These are phyloP conservation scores for Phaenicophaeus curvirostris DNA, from an alignment of 2,797 vertebrate species.

Conservation along the genomic window DNA sequence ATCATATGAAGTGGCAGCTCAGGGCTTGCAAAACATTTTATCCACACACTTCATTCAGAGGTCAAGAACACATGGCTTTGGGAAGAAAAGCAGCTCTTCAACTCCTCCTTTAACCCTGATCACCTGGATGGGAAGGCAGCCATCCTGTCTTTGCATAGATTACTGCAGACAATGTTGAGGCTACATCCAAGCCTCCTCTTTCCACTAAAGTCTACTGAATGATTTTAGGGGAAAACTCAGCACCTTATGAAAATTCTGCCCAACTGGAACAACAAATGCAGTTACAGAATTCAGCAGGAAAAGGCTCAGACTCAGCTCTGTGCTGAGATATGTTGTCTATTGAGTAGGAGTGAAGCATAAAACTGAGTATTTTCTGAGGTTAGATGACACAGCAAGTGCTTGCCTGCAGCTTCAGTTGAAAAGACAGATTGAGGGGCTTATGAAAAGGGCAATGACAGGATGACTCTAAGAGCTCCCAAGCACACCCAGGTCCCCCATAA, in stretches of 20 bases:
- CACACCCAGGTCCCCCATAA: background rate
- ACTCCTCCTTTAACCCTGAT: background rate
- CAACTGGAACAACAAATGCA: background rate
- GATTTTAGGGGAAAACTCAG: background rate
- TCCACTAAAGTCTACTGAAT: background rate
- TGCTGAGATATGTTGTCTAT: background rate
- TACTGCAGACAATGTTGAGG: background rate
- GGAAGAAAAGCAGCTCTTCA: background rate
- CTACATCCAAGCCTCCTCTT: background rate
- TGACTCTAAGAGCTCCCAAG: background rate
- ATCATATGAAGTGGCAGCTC: background rate
- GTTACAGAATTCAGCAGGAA: background rate
- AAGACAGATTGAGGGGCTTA: background rate
- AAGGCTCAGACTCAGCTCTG: background rate
- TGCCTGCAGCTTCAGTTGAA: background rate
- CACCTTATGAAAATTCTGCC: background rate
- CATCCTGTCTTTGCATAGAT: background rate
- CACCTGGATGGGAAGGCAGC: background rate
- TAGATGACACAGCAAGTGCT: background rate
- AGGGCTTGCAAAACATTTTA: background rate
- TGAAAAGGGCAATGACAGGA: background rate
- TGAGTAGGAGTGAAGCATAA: background rate
- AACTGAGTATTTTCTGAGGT: background rate
- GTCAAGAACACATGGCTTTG: background rate
- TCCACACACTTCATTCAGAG: background rate